phyloP scores from a whole-genome alignment of 1,140 invertebrate species.

The Wiebesia pumilae region DNA sequence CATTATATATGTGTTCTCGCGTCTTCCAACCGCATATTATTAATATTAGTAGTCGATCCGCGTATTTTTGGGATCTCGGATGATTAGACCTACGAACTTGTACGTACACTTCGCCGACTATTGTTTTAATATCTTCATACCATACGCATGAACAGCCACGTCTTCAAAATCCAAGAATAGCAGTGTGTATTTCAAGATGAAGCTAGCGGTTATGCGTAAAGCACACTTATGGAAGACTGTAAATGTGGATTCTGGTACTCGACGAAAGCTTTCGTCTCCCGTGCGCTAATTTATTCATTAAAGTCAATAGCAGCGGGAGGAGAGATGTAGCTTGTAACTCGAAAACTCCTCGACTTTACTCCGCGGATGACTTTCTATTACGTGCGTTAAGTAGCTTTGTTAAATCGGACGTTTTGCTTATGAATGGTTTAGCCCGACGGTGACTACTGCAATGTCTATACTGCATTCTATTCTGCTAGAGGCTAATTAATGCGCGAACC shows the following conservation, averaged over 20 bases:
- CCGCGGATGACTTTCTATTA: slow-evolving; percentile 43
- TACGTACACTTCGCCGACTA: not conserved
- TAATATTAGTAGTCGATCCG: too few relatives aligned
- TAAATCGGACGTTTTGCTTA: slow-evolving; percentile 46
- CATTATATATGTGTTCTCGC: too few relatives aligned
- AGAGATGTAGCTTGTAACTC: slow-evolving; percentile 40
- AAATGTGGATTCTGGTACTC: slow-evolving; percentile 34
- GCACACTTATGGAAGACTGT: slow-evolving; percentile 30
- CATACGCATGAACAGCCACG: slow-evolving; percentile 7
- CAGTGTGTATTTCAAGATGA: slow-evolving; percentile 50
- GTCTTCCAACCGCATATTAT: too few relatives aligned
- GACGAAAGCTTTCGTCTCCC: slow-evolving; percentile 12
- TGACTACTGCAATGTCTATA: slow-evolving; percentile 12
- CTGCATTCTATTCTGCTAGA: not conserved
- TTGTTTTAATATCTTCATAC: slow-evolving; percentile 24
- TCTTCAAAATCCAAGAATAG: slow-evolving; percentile 48
- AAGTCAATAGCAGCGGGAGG: slow-evolving; percentile 43
- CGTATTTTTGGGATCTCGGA: not conserved
- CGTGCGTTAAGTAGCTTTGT: slow-evolving; percentile 51
- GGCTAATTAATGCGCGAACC: slow-evolving; percentile 30
- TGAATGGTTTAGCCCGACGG: not conserved
- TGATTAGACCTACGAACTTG: not conserved
- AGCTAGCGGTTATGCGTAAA: slow-evolving; percentile 45
- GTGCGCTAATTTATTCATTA: slow-evolving; percentile 54
- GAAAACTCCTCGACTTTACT: slow-evolving; percentile 28